Evolutionary conservation across 2,113 vertebrate genomes (phyloP).

Genomic region (Ovibos moschatus): DNA sequence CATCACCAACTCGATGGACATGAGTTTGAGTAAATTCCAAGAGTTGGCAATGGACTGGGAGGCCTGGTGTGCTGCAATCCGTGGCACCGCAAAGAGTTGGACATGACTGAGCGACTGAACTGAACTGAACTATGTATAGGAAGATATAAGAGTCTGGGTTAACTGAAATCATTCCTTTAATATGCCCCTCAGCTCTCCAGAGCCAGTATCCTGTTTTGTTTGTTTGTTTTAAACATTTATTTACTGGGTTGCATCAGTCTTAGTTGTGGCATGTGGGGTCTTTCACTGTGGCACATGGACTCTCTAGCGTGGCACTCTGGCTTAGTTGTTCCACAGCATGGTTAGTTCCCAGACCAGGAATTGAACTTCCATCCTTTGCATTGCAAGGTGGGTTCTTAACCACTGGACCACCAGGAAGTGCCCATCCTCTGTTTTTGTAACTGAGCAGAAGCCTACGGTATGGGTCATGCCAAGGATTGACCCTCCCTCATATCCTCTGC

Average conservation of each 20-base stretch:
- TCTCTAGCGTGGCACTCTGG: neutral
- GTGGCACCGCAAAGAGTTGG: rapidly evolving
- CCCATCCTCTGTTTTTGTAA: neutral
- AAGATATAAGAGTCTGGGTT: neutral
- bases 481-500: neutral
- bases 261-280: neutral
- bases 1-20: rapidly evolving
- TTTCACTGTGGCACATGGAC: neutral
- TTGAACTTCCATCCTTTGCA: neutral
- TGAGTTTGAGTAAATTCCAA: neutral
- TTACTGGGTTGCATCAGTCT: neutral
- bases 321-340: neutral
- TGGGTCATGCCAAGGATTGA: neutral
- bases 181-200: neutral
- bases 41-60: neutral
- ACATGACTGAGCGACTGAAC: neutral
- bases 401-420: neutral
- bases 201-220: neutral
- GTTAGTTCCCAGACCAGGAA: neutral
- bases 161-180: neutral
- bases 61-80: neutral
- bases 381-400: neutral
- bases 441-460: neutral
- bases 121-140: neutral
- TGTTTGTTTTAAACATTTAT: neutral